phyloP scores from a whole-genome alignment of 2,888 invertebrate genomes.

The Drosophila mettleri region DNA sequence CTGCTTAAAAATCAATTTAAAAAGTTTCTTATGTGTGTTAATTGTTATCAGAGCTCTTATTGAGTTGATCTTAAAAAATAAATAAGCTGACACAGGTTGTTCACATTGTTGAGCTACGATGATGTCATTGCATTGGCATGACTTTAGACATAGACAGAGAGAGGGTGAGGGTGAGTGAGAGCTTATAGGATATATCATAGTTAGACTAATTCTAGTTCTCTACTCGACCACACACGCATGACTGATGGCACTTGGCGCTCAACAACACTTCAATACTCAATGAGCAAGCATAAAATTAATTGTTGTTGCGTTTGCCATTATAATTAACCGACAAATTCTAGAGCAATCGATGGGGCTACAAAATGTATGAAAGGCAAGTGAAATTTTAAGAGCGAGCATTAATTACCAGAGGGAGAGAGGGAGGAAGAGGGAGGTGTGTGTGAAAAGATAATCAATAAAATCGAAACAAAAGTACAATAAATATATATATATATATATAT shows the following conservation, averaged over 20 bases:
- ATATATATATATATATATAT: slow-evolving; percentile 31
- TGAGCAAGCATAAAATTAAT: slow-evolving; percentile 47
- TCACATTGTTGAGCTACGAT: slow-evolving; percentile 35
- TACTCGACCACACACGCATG: slow-evolving; percentile 65
- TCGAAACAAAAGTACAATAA: slow-evolving; percentile 42
- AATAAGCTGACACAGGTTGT: slow-evolving; percentile 9
- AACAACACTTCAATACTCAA: slow-evolving; percentile 28
- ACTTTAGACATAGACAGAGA: background rate
- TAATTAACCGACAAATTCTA: slow-evolving; percentile 73
- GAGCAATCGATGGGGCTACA: slow-evolving; percentile 63
- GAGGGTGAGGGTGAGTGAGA: background rate
- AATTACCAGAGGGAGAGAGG: slow-evolving; percentile 45
- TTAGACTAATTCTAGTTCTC: slow-evolving; percentile 6
- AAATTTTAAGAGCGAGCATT: slow-evolving; percentile 68
- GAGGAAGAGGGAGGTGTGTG: slow-evolving; percentile 6
- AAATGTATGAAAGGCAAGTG: slow-evolving; percentile 67
- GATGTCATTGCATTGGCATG: slow-evolving; percentile 58
- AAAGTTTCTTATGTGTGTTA: background rate
- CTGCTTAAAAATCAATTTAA: slow-evolving; percentile 4
- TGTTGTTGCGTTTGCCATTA: slow-evolving; percentile 26
- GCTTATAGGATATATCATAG: slow-evolving; percentile 14
- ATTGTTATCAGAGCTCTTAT: slow-evolving; percentile 11
- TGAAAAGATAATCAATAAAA: slow-evolving; percentile 41
- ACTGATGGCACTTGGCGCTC: slow-evolving; percentile 22
- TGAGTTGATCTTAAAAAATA: slow-evolving; percentile 11